Base-by-base conservation (phyloP, 1,140 invertebrate species). In the Planococcus citri region DNA sequence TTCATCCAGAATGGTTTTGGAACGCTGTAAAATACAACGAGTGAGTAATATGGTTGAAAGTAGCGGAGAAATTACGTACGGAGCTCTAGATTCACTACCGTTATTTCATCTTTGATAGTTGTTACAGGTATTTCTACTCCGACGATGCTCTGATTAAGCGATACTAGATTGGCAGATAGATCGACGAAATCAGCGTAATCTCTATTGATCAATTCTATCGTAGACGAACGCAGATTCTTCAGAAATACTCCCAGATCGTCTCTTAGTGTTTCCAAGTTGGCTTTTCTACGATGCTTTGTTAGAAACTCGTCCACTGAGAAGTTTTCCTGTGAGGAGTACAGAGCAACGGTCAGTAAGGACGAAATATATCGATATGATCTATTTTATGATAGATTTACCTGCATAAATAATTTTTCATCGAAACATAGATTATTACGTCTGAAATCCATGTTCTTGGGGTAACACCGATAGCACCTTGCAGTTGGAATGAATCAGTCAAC, bases 141-240 rank as follows among this genome's bases (percentile, higher is more conserved):
- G 70, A 85, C 83, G 70, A 97, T 93, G 4, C 87, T 85, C 77
- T 91, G 90, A 78, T 96, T 92, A 68, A 96, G 82, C 0, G 92
- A 92, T 75, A 94, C 93, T 72, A 97, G 80, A 80, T 95, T 95
- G 22, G 92, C 92, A 27, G 94, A 97, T 41, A 98, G 79, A 80
- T 95, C 95, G 8, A 98, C 93, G 83, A 97, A 97, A 79, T 97
- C 94, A 1, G 90, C 90, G 81, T 97, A 98, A 77, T 98, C 95
- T 78, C 94, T 91, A 79, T 98, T 97, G 70, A 98, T 97, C 0
- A 98, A 82, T 79, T 97, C 94, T 72, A 97, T 93, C 90, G 97
- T 94, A 1, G 94, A 90, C 73, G 91, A 88, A 73, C 93, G 82
- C 4, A 98, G 79, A 14, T 92, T 85, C 80, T 95, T 96, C 29